These are phyloP conservation scores for Caenorhabditis drosophilae DNA, from an alignment of 2,888 invertebrate species.

Conservation along the genomic window DNA sequence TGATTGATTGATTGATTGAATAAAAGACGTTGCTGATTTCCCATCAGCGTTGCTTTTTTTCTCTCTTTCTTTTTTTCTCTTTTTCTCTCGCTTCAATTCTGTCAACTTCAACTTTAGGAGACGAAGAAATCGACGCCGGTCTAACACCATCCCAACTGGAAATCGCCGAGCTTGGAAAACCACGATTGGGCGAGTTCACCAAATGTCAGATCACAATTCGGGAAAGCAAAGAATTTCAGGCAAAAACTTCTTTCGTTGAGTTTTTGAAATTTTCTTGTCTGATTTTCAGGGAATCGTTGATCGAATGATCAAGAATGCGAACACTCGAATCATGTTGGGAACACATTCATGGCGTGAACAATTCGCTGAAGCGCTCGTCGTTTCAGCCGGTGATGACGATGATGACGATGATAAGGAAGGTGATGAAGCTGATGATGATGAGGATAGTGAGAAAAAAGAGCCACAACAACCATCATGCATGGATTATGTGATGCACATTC, in stretches of 20 bases:
- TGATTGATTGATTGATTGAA: neutral
- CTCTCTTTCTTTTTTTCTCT: constrained; percentile 3
- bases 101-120: constrained; percentile 23
- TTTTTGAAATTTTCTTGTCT: neutral
- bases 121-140: constrained; percentile 41
- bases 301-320: constrained; percentile 94
- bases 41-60: constrained; percentile 7
- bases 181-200: constrained; percentile 85
- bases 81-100: neutral
- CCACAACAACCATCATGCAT: constrained; percentile 79
- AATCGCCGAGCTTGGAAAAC: constrained; percentile 80
- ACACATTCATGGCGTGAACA: constrained; percentile 99
- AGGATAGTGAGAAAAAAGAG: constrained; percentile 68
- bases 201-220: constrained; percentile 88
- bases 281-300: constrained; percentile 78
- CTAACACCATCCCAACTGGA: constrained; percentile 70
- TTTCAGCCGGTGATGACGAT: constrained; percentile 58
- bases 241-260: constrained; percentile 69
- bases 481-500: constrained; percentile 93
- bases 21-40: neutral
- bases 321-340: constrained; percentile 85
- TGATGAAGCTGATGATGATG: constrained; percentile 63
- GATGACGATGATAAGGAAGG: constrained; percentile 62
- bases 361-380: constrained; percentile 90
- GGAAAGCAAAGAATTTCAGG: constrained; percentile 98